Conservation (phyloP, 1,140 invertebrate species). For the Trichogramma pretiosum region DNA sequence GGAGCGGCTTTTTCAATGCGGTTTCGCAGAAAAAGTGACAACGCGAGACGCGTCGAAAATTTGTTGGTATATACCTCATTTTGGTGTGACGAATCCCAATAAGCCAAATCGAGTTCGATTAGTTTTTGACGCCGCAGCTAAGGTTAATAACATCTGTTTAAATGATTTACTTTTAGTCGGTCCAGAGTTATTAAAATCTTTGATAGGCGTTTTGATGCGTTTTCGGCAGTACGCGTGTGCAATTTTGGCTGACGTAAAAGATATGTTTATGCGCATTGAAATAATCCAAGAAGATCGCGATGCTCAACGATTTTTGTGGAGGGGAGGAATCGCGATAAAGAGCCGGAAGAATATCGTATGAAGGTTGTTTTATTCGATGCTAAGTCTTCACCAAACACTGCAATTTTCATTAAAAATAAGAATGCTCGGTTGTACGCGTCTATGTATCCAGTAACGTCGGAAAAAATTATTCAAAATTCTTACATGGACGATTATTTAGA, state of each 20-base stretch:
- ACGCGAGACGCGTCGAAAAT: too few relatives aligned
- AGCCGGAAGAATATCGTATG: background rate
- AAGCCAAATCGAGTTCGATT: background rate
- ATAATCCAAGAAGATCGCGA: background rate
- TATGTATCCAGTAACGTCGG: background rate
- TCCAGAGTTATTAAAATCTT: background rate
- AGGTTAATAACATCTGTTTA: background rate
- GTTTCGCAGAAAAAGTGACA: background rate
- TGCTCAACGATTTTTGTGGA: conserved; percentile 1
- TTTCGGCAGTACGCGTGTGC: background rate
- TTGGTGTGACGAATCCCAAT: background rate
- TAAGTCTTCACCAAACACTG: background rate
- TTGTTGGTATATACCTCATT: background rate
- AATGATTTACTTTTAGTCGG: background rate
- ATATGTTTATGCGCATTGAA: background rate
- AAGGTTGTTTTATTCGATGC: background rate
- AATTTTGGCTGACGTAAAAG: background rate
- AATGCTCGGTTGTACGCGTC: background rate
- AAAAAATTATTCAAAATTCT: background rate
- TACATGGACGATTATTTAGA: conserved; percentile 3
- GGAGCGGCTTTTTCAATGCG: background rate
- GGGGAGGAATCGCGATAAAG: background rate
- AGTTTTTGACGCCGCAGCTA: background rate
- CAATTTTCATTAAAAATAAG: conserved; percentile 1
- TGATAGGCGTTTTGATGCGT: background rate